Conservation (phyloP, 1,140 invertebrate genomes). For the Zaprionus ornatus region DNA sequence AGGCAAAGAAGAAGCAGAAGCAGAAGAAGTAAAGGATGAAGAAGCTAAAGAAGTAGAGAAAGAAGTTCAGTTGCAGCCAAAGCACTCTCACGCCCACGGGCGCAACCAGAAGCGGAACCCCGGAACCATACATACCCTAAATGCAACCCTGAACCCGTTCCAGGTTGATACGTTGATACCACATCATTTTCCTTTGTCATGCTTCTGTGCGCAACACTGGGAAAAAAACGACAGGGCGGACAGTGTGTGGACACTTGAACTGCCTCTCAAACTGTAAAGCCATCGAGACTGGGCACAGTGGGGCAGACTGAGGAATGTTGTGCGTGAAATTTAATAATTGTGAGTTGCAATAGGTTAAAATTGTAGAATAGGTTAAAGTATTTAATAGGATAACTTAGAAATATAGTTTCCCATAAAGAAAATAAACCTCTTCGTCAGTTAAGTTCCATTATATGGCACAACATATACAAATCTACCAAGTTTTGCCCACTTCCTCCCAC, state of each 20-base stretch:
- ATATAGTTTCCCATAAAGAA: too few species aligned
- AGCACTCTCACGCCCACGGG: constrained; percentile 1
- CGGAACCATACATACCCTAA: not conserved
- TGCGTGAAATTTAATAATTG: too few species aligned
- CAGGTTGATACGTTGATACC: constrained; percentile 22
- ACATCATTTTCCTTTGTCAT: constrained; percentile 40
- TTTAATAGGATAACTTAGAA: too few species aligned
- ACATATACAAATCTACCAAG: too few species aligned
- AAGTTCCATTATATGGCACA: too few species aligned
- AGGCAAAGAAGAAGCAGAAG: constrained; percentile 29
- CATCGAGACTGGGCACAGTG: constrained; percentile 14
- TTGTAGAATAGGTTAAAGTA: too few species aligned
- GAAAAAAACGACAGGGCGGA: constrained; percentile 4
- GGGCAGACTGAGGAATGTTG: not conserved
- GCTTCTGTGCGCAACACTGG: constrained; percentile 30
- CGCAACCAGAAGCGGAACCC: constrained; percentile 21
- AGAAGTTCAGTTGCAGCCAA: not conserved
- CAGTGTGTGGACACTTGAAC: not conserved
- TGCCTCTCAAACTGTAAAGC: constrained; percentile 37
- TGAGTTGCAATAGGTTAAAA: too few species aligned
- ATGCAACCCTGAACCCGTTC: not conserved
- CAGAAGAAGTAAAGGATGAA: not conserved
- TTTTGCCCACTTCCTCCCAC: too few species aligned
- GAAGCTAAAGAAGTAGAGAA: not conserved
- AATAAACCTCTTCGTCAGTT: too few species aligned